Base-by-base conservation (phyloP, 92 coral and sea anemone species). In the Montipora capitata region DNA sequence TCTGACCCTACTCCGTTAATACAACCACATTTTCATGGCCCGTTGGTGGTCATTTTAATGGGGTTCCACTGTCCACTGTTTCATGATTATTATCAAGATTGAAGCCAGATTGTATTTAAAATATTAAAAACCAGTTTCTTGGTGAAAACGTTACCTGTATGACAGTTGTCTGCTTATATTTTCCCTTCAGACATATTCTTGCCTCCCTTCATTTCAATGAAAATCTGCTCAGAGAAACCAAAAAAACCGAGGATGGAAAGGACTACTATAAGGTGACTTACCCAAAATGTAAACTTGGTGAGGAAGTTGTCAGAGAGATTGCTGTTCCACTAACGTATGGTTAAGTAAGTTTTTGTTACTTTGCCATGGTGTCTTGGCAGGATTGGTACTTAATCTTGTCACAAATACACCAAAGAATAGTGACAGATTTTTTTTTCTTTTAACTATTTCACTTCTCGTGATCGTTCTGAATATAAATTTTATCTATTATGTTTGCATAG, bases 261-360 rank as follows among this genome's bases (percentile, higher is more conserved):
- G 78, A 76, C 8, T 77, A 69, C 65, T 51, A 35, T n/a, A 77
- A 77, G 40, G 84, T 77, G 13, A 85, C 83, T 0, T 85, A 56
- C 56, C 83, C 89, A 76, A 85, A 85, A 48, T 85, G 77, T 66
- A 77, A 77, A 68, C 84, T 85, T 67, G 89, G 84, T 7, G 89
- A 77, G 70, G 84, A 85, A 77, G 89, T 85, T 20, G 89, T 67
- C 1, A 67, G 89, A 18, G 81, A 85, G 42, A 5, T 85, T 38
- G 69, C 78, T 76, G 89, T 77, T 9, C 84, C 89, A 52, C 84
- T 84, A 59, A 75, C 84, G 0, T 75, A 56, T 85, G 77, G 57
- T n/a, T n/a, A 7, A 56, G 12, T 9, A 56, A 9, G n/a, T 56
- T 56, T 56, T 9, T 56, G 62, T 56, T 56, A 56, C 49, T 3